A percentile compares a stretch with the other conserved stretches of the same genome.
Evolutionary conservation across 2,888 invertebrate genomes (phyloP).

Genomic region (Drosophila algonquin): DNA sequence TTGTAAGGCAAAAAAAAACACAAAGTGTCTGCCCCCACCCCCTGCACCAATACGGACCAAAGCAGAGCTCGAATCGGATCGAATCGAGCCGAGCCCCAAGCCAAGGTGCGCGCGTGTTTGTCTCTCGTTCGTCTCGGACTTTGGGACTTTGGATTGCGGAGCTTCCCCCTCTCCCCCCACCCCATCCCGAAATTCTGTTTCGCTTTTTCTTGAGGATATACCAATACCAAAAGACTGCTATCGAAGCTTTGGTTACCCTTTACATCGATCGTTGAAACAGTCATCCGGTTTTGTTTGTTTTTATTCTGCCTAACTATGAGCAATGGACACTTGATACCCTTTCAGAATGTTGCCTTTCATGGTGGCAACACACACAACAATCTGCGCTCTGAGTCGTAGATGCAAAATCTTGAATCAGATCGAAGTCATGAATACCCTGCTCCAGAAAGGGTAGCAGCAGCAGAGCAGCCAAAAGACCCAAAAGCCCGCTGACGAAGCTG

Average conservation of each 20-base stretch:
- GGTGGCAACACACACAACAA: too few species aligned
- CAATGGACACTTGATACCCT: too few species aligned
- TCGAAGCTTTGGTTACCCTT: slow-evolving; percentile 42
- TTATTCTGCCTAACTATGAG: too few species aligned
- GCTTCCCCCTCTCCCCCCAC: slow-evolving; percentile 55
- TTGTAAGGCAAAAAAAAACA: slow-evolving; percentile 21
- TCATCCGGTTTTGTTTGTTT: too few species aligned
- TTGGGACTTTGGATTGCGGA: slow-evolving; percentile 53
- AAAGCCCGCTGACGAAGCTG: slow-evolving; percentile 38
- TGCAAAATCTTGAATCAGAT: too few species aligned
- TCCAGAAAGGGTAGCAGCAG: background rate
- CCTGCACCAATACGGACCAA: slow-evolving; percentile 1
- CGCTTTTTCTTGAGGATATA: slow-evolving; percentile 23
- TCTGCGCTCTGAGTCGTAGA: too few species aligned
- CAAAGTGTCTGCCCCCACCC: background rate
- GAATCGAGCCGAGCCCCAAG: background rate
- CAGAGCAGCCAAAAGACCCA: background rate
- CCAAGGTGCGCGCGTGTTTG: slow-evolving; percentile 62
- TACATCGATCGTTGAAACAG: too few species aligned
- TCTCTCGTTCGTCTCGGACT: slow-evolving; percentile 52
- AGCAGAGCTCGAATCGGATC: background rate
- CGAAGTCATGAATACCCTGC: slow-evolving; percentile 17
- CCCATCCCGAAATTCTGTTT: slow-evolving; percentile 63
- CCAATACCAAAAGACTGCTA: slow-evolving; percentile 35
- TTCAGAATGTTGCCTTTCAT: too few species aligned